Base-by-base conservation (phyloP, 1,140 invertebrate genomes). In the Drosophila gunungcola region DNA sequence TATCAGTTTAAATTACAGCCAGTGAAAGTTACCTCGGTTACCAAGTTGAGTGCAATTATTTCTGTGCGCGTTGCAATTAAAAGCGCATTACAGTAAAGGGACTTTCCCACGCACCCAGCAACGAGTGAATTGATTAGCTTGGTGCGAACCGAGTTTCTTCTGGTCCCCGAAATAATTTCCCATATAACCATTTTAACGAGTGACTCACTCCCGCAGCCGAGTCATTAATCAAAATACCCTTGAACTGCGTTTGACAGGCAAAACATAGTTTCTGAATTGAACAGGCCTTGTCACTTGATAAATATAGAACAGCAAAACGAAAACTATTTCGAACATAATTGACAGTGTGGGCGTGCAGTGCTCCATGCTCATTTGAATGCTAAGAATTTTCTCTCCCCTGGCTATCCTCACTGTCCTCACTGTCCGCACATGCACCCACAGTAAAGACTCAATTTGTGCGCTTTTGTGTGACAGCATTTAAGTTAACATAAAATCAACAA, bases 151-250 rank as follows among this genome's bases (percentile, higher is more conserved):
- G 16, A 58, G 12, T 52, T 25, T 39, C 21, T 32, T 29, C 25
- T 4, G 49, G 27, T 12, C n/a, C 29, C 46, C 13, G 25, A 54
- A 36, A 32, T 36, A 25, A 27, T 57, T 41, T 25, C 38, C 38
- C 38, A 21, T 21, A 21, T 21, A 21, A 21, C 16, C 45, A 70
- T 45, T 48, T 43, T 7, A 7, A 25, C 68, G 57, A 54, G 43
- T 82, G 78, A 85, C 43, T 85, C 83, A 81, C 56, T 68, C 62
- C 53, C 48, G 65, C 43, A 36, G 9, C 42, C 49, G 57, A 52
- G 64, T 64, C 79, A 86, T 86, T 80, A 88, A 86, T 86, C 82
- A 86, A 86, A 83, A 55, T 82, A 83, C 70, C 82, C 83, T 86
- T 86, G 82, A 88, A 79, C 72, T 57, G 84, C 25, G 45, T 72